Percentiles rank a stretch among this genome's conserved stretches.
Conservation (phyloP, 1,140 invertebrate species). For the Episyrphus balteatus region DNA sequence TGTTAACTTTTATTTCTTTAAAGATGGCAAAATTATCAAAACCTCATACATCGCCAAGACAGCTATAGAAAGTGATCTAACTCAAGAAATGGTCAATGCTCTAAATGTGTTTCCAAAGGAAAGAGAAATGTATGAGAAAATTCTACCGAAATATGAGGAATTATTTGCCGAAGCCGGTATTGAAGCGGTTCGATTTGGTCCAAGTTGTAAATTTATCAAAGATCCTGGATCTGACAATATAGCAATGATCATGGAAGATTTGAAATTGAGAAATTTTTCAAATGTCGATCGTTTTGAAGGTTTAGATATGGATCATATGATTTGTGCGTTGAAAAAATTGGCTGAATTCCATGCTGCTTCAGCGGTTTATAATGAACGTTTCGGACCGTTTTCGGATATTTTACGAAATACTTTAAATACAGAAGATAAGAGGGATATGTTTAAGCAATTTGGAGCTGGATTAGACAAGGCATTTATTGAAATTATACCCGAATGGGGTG, state of each 20-base stretch:
- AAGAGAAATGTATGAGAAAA: constrained; percentile 21
- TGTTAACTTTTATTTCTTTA: no score
- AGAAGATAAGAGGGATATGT: constrained; percentile 10
- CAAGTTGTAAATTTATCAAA: constrained; percentile 19
- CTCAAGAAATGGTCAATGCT: constrained; percentile 8
- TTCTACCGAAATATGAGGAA: constrained; percentile 17
- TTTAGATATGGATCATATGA: constrained; percentile 42
- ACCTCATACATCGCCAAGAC: constrained; percentile 27
- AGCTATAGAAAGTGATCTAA: constrained; percentile 14
- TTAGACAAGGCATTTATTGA: constrained; percentile 5
- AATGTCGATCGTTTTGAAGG: constrained; percentile 43
- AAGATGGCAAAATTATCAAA: constrained; percentile 17
- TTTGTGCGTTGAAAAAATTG: constrained; percentile 40
- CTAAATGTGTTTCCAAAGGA: constrained; percentile 24
- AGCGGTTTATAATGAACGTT: constrained; percentile 14
- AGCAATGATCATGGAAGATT: constrained; percentile 43
- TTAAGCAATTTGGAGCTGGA: constrained; percentile 9
- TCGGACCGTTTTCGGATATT: constrained; percentile 19
- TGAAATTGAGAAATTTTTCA: constrained; percentile 39
- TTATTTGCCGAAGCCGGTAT: constrained; percentile 29
- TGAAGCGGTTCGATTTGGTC: constrained; percentile 16
- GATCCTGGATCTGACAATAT: constrained; percentile 14
- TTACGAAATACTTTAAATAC: constrained; percentile 9
- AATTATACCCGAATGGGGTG: constrained; percentile 16
- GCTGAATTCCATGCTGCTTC: constrained; percentile 46